phyloP scores from a whole-genome alignment of 2,888 invertebrate genomes.

The Caenorhabditis afra region DNA sequence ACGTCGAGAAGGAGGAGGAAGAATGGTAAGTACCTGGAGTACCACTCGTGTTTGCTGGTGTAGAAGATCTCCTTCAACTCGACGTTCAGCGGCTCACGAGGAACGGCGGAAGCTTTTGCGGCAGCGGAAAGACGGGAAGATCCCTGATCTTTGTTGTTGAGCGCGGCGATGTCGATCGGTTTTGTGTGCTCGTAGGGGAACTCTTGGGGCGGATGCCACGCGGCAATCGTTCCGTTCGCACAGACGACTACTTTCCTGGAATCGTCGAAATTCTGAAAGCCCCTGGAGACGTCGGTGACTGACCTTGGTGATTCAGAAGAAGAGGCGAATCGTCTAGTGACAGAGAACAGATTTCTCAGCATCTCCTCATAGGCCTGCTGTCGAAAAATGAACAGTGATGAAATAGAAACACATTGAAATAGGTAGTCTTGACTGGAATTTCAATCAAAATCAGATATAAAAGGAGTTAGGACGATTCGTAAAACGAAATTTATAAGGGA shows the following conservation, averaged over 20 bases:
- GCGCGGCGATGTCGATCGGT: conserved; percentile 63
- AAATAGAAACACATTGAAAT: neutral
- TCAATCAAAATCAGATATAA: neutral
- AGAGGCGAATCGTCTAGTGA: conserved; percentile 47
- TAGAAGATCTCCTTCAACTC: conserved; percentile 81
- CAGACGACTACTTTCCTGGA: conserved; percentile 69
- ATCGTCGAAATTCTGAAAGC: neutral
- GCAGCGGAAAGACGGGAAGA: conserved; percentile 42
- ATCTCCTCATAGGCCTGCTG: conserved; percentile 41
- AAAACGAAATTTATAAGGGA: neutral
- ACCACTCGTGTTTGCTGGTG: conserved; percentile 81
- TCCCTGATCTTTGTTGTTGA: conserved; percentile 17
- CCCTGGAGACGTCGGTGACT: neutral
- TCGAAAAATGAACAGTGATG: neutral
- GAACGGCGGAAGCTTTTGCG: conserved; percentile 50
- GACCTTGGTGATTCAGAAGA: conserved; percentile 51
- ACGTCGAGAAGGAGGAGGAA: neutral
- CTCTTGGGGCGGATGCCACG: conserved; percentile 77
- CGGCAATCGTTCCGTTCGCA: conserved; percentile 75
- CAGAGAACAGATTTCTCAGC: conserved; percentile 40
- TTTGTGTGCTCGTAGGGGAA: conserved; percentile 77
- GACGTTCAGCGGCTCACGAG: conserved; percentile 80
- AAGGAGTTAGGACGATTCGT: neutral
- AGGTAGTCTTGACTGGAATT: too few relatives aligned
- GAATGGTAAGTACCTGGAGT: conserved; percentile 77